Evolutionary conservation across 2,797 vertebrate species (phyloP), one percentile per base, ranked within the genome.

Genomic region (Denticeps clupeoides): DNA sequence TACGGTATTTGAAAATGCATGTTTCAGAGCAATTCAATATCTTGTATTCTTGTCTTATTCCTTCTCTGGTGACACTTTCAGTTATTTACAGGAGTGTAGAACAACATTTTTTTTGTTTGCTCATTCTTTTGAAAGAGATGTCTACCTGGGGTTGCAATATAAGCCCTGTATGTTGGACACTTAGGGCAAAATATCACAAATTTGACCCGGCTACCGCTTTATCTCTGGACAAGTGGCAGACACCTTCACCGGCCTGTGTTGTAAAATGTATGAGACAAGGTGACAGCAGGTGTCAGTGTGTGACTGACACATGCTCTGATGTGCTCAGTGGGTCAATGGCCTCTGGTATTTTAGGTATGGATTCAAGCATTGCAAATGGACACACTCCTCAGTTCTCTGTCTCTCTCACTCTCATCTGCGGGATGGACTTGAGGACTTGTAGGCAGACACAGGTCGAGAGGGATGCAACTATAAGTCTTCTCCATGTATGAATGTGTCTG

Each of bases 131-230:
- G 35, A 38, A 38, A 38, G 35, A 38, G 35, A 38, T 11, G 9
- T 38, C 35, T 38, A 38, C 16, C 18, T 11, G 21, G 4, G 35
- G 38, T 38, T 19, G 35, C 9, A 10, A 38, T 9, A 38, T 35
- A 38, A 35, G 21, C 35, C 38, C 38, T 38, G 16, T 18, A 38
- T 38, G 35, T 38, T 38, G 35, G 18, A 38, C 35, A 38, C 38
- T 38, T 35, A 35, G 35, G 35, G 35, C 8, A 35, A 38, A 38
- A 38, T 38, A 35, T 38, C 35, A 38, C 35, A 38, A 38, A 38
- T 38, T 38, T 38, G 16, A 38, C 16, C 18, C 35, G 9, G 9
- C 35, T 38, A 38, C 35, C 35, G 38, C 16, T 21, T 38, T 21
- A 38, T 38, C 35, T 38, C 35, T 10, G 35, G 35, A 38, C 35